phyloP scores from a whole-genome alignment of 2,797 vertebrate species.

The Chrysocyon brachyurus region DNA sequence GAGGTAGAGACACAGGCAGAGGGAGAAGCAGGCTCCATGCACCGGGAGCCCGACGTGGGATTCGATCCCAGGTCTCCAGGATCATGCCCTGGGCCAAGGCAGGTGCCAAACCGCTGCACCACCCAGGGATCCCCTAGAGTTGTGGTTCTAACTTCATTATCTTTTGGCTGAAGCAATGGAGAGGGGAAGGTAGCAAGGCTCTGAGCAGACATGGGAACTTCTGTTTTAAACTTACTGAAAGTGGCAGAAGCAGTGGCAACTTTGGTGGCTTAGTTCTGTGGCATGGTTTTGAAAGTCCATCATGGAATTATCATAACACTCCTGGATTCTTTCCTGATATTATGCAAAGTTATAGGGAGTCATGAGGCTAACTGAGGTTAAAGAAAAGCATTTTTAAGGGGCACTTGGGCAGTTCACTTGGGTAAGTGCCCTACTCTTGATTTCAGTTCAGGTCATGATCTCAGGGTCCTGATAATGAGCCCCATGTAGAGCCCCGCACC shows the following conservation, averaged over 20 bases:
- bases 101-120: too few species aligned
- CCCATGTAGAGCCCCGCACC: not conserved
- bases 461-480: not conserved
- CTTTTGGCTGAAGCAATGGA: not conserved
- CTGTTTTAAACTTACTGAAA: not conserved
- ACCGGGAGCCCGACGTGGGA: too few species aligned
- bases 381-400: conserved; percentile 8
- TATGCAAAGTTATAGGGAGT: not conserved
- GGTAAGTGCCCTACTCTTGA: not conserved
- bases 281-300: not conserved
- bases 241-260: not conserved
- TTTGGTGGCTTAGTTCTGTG: not conserved
- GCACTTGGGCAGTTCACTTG: not conserved
- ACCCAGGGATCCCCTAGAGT: too few species aligned
- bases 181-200: not conserved
- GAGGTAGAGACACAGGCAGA: too few species aligned
- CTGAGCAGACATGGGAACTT: not conserved
- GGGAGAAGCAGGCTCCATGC: too few species aligned
- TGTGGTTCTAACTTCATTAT: not conserved
- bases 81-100: too few species aligned
- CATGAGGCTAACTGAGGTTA: not conserved
- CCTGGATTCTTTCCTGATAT: not conserved
- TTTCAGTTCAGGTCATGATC: not conserved
- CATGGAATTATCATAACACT: not conserved
- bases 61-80: too few species aligned